Evolutionary conservation across 2,113 vertebrate species (phyloP).

Genomic region (Ceratotherium simum): DNA sequence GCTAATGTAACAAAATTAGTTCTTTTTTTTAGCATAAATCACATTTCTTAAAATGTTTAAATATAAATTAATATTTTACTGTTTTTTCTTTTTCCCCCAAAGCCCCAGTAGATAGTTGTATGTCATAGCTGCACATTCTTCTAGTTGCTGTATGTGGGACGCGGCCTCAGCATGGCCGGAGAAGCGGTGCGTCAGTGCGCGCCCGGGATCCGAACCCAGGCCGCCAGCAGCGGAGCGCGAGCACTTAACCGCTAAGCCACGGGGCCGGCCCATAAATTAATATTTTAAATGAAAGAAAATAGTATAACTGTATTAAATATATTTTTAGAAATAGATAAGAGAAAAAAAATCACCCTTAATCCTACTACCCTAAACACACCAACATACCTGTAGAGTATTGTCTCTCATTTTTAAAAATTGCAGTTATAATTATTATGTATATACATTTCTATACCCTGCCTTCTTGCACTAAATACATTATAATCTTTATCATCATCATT

Average conservation of each 20-base stretch:
- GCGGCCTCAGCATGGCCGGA: too few relatives aligned
- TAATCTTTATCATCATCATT: background rate
- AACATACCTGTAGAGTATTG: background rate
- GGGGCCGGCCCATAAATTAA: background rate
- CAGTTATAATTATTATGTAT: background rate
- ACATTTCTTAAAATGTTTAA: background rate
- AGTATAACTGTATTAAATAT: background rate
- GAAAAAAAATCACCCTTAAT: background rate
- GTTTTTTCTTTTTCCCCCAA: too few relatives aligned
- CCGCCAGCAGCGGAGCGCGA: too few relatives aligned
- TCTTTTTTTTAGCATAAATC: background rate
- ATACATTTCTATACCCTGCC: background rate
- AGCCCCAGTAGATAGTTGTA: too few relatives aligned
- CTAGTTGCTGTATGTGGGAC: too few relatives aligned
- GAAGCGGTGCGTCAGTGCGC: too few relatives aligned
- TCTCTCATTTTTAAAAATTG: background rate
- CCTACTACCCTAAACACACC: background rate
- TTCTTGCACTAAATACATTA: background rate
- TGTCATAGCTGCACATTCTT: too few relatives aligned
- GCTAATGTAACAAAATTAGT: background rate
- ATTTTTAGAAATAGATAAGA: slow-evolving; percentile 28
- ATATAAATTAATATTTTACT: background rate
- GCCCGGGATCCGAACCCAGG: too few relatives aligned
- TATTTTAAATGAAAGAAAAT: slow-evolving; percentile 40
- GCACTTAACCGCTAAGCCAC: too few relatives aligned